These are phyloP conservation scores for Scortum barcoo DNA, from an alignment of 2,113 vertebrate species.

Conservation along the genomic window DNA sequence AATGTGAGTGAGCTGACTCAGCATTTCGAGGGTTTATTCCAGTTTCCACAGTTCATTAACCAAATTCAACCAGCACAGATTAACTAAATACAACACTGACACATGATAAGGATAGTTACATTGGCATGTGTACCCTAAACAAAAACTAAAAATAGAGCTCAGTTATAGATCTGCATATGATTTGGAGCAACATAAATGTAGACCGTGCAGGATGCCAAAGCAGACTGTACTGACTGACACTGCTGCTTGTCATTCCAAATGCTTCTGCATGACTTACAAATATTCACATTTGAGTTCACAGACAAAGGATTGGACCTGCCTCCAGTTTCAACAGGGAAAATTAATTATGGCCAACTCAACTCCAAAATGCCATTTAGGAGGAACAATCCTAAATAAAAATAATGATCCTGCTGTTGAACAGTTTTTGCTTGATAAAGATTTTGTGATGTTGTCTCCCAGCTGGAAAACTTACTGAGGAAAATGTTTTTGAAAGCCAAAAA, in stretches of 20 bases:
- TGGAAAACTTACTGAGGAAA: constrained; percentile 8
- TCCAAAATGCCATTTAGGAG: constrained; percentile 25
- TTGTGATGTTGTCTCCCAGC: neutral
- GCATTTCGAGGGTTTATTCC: neutral
- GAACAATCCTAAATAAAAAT: constrained; percentile 23
- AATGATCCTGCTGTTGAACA: neutral
- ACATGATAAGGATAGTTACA: neutral
- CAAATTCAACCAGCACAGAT: neutral
- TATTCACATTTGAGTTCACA: constrained; percentile 77
- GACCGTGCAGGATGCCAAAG: too few relatives aligned
- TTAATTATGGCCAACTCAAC: constrained; percentile 43
- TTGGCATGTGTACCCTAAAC: neutral
- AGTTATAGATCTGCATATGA: constrained; percentile 10
- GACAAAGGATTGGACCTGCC: constrained; percentile 69
- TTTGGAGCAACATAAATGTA: constrained; percentile 23
- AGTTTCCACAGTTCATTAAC: neutral
- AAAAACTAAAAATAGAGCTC: neutral
- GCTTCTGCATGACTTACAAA: neutral
- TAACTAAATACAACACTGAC: neutral
- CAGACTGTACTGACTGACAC: constrained; percentile 6
- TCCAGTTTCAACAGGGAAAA: constrained; percentile 58
- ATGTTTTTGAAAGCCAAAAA: neutral
- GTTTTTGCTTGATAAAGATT: neutral
- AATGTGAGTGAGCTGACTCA: constrained; percentile 13
- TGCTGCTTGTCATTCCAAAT: neutral